These are phyloP conservation scores for Alaudala cheleensis DNA, from an alignment of 2,113 vertebrate genomes.

Conservation along the genomic window DNA sequence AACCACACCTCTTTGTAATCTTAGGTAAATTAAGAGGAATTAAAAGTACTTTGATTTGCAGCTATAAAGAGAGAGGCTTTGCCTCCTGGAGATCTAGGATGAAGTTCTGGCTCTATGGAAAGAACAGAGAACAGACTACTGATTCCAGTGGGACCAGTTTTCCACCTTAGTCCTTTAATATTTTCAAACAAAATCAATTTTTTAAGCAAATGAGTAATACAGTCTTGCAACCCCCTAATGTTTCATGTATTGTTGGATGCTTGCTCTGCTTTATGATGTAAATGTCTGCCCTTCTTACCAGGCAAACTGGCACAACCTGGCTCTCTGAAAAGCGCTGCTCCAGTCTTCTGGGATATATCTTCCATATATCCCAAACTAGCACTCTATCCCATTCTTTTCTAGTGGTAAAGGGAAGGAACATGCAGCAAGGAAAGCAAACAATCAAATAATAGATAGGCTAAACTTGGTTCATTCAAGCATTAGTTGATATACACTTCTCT, in stretches of 20 bases:
- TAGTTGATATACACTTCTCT: neutral
- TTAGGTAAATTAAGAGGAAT: neutral
- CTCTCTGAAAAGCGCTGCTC: conserved; percentile 71
- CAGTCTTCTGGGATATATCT: conserved; percentile 54
- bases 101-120: conserved; percentile 16
- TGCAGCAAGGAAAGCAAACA: neutral
- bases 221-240: neutral
- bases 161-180: neutral
- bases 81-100: neutral
- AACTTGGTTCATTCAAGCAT: neutral
- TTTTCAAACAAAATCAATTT: neutral
- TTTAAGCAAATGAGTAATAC: neutral
- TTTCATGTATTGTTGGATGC: neutral
- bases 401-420: neutral
- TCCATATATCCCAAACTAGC: neutral
- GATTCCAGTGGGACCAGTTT: conserved; percentile 22
- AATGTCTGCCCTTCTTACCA: conserved; percentile 25
- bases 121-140: neutral
- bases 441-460: neutral
- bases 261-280: neutral
- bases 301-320: conserved; percentile 71
- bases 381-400: neutral
- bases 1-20: neutral
- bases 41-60: conserved; percentile 30
- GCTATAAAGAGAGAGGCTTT: neutral